phyloP scores from a whole-genome alignment of 2,113 vertebrate genomes.

The Mixornis gularis region DNA sequence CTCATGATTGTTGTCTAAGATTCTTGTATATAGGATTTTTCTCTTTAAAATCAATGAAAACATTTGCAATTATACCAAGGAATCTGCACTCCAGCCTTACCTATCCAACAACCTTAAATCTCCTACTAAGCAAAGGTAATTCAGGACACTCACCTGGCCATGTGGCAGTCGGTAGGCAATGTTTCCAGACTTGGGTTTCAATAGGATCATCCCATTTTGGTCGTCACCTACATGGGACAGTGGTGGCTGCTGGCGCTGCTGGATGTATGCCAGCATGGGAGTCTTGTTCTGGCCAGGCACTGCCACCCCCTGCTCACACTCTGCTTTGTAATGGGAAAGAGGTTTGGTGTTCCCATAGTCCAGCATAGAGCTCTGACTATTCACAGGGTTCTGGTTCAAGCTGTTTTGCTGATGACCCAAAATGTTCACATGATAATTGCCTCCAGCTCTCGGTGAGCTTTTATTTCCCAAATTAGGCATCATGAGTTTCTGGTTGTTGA shows the following conservation, averaged over 20 bases:
- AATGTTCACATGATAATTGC: conserved; percentile 81
- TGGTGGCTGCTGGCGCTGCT: conserved; percentile 75
- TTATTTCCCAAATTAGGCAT: conserved; percentile 81
- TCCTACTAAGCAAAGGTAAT: not conserved
- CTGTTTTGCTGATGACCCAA: conserved; percentile 76
- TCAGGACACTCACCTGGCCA: conserved; percentile 76
- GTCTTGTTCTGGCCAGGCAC: conserved; percentile 79
- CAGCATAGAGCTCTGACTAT: conserved; percentile 73
- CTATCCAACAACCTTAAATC: not conserved
- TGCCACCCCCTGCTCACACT: conserved; percentile 70
- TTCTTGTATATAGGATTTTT: not conserved
- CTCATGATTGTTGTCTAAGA: not conserved
- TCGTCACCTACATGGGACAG: conserved; percentile 68
- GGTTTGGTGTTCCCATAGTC: conserved; percentile 94
- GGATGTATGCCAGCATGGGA: conserved; percentile 76
- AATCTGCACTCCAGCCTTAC: not conserved
- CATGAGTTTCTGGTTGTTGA: conserved; percentile 83
- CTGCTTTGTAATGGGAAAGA: conserved; percentile 89
- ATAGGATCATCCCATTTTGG: conserved; percentile 73
- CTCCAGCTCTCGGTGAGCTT: conserved; percentile 82
- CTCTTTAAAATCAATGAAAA: not conserved
- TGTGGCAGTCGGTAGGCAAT: conserved; percentile 79
- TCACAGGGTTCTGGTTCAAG: conserved; percentile 73
- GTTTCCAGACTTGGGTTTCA: conserved; percentile 82
- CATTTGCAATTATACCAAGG: not conserved